Conservation (phyloP, 2,113 vertebrate genomes). For the Callocephalon fimbriatum region DNA sequence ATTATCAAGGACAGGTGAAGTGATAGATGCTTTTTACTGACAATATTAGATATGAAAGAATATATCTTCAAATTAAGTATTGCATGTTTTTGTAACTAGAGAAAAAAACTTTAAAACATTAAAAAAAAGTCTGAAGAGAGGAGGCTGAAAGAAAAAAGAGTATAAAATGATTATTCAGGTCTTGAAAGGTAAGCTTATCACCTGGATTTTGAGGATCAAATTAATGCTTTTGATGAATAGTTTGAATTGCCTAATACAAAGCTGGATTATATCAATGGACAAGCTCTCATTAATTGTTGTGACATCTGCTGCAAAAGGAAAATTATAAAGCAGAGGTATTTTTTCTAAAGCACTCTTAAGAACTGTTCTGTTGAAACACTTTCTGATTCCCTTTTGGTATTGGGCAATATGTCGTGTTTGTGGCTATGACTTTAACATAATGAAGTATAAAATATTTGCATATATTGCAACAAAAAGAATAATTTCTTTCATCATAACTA, state of each 20-base stretch:
- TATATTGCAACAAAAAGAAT: not conserved
- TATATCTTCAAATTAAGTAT: not conserved
- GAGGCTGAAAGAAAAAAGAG: not conserved
- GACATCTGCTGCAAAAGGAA: not conserved
- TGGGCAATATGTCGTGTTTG: not conserved
- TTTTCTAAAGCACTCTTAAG: not conserved
- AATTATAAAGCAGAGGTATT: not conserved
- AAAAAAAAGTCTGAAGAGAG: not conserved
- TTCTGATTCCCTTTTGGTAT: not conserved
- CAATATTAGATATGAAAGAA: not conserved
- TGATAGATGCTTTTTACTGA: not conserved
- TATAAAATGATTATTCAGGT: not conserved
- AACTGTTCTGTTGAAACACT: not conserved
- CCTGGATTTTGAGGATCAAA: conserved; percentile 48
- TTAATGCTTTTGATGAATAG: not conserved
- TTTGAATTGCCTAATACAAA: conserved; percentile 19
- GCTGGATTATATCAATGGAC: conserved; percentile 43
- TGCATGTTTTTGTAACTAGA: not conserved
- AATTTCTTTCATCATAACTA: not conserved
- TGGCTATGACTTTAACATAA: not conserved
- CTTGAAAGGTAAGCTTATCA: conserved; percentile 11
- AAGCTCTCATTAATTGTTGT: not conserved
- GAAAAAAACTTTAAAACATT: not conserved
- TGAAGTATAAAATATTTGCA: not conserved
- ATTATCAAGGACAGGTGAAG: not conserved